These are phyloP conservation scores for Zosterops lateralis DNA, from an alignment of 2,113 vertebrate species.

Conservation along the genomic window DNA sequence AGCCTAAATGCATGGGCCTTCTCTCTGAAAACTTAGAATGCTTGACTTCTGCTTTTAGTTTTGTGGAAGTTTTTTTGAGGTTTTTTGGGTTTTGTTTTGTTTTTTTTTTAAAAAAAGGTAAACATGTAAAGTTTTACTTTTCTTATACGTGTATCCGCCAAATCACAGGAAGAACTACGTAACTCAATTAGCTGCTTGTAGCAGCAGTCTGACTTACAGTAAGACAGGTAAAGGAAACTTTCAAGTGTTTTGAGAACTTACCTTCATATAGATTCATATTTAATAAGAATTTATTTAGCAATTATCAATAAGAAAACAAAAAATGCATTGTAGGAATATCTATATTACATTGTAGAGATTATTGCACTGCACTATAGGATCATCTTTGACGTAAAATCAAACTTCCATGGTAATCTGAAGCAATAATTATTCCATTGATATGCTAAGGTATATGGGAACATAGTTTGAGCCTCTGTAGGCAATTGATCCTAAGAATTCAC, in stretches of 20 bases:
- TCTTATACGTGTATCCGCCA: background rate
- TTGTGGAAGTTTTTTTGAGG: no score
- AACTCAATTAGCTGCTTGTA: background rate
- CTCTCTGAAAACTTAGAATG: background rate
- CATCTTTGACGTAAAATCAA: background rate
- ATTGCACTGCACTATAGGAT: background rate
- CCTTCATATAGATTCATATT: background rate
- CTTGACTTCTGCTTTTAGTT: background rate
- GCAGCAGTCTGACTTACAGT: background rate
- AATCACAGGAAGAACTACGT: background rate
- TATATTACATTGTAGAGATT: background rate
- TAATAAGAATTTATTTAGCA: background rate
- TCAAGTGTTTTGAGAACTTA: background rate
- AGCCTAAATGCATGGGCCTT: background rate
- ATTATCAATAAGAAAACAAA: background rate
- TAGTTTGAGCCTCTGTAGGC: background rate
- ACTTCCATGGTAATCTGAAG: background rate
- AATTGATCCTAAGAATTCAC: background rate
- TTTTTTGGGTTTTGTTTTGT: no score
- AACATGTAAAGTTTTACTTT: background rate
- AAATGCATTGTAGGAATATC: background rate
- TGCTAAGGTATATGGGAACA: background rate
- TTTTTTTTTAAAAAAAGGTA: no score
- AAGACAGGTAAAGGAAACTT: background rate
- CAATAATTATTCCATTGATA: background rate